phyloP scores from a whole-genome alignment of 2,888 invertebrate genomes.

The Chrysomela aeneicollis region DNA sequence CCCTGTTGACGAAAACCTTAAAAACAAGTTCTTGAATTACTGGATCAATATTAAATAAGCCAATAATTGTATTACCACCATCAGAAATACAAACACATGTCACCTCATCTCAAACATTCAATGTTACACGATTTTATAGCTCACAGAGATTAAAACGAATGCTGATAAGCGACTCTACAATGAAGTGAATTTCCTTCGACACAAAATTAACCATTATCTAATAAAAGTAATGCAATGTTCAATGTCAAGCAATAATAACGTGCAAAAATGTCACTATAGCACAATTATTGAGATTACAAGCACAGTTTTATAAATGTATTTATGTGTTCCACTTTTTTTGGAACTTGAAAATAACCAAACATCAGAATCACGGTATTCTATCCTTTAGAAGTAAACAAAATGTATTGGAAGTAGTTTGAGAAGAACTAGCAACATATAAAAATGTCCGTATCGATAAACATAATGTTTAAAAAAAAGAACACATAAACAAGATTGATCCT shows the following conservation, averaged over 20 bases:
- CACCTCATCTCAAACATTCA: background rate
- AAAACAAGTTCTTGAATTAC: background rate
- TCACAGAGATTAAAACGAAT: background rate
- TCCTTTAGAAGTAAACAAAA: too few species aligned
- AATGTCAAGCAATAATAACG: background rate
- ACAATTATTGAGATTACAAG: too few species aligned
- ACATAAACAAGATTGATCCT: too few species aligned
- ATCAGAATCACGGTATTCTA: too few species aligned
- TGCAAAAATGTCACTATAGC: background rate
- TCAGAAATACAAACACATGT: too few species aligned
- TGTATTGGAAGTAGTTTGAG: too few species aligned
- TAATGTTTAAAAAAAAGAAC: too few species aligned
- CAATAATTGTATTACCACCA: background rate
- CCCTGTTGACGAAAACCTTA: background rate
- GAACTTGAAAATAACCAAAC: too few species aligned
- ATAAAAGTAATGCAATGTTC: background rate
- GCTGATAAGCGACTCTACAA: background rate
- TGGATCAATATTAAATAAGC: slow-evolving; percentile 9
- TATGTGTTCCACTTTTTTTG: too few species aligned
- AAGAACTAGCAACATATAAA: too few species aligned
- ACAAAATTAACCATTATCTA: too few species aligned
- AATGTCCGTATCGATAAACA: too few species aligned
- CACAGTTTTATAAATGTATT: background rate
- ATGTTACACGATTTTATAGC: background rate
- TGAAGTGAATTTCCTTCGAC: background rate